Evolutionary conservation across 2,113 vertebrate genomes (phyloP).

Genomic region (Brienomyrus longianalis): DNA sequence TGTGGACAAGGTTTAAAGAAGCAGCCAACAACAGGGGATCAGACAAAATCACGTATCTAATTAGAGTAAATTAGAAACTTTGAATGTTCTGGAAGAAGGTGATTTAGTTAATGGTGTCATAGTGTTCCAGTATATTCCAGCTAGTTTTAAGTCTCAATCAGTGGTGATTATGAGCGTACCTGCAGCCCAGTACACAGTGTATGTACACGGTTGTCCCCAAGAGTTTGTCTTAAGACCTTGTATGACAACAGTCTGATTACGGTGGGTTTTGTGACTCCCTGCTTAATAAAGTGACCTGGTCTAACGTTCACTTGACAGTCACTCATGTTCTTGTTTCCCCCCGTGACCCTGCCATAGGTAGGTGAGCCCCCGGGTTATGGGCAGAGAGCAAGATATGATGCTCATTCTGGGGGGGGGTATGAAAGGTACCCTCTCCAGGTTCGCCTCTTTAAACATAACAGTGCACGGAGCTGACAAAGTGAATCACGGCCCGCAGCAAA

Average conservation of each 20-base stretch:
- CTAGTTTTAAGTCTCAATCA: not conserved
- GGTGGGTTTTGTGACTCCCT: not conserved
- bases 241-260: not conserved
- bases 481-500: not conserved
- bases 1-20: not conserved
- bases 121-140: not conserved
- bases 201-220: not conserved
- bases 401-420: not conserved
- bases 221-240: not conserved
- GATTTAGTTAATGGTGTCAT: not conserved
- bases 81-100: not conserved
- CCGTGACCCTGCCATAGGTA: not conserved
- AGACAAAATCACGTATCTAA: not conserved
- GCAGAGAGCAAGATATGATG: not conserved
- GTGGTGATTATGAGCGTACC: not conserved
- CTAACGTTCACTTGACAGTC: not conserved
- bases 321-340: not conserved
- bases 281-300: not conserved
- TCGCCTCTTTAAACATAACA: not conserved
- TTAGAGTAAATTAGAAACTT: not conserved
- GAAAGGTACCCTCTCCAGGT: not conserved
- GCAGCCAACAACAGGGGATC: not conserved
- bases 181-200: not conserved
- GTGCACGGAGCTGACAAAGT: not conserved
- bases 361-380: not conserved